These are phyloP conservation scores for Lepidothrix coronata DNA, from an alignment of 2,113 vertebrate species.

Conservation along the genomic window DNA sequence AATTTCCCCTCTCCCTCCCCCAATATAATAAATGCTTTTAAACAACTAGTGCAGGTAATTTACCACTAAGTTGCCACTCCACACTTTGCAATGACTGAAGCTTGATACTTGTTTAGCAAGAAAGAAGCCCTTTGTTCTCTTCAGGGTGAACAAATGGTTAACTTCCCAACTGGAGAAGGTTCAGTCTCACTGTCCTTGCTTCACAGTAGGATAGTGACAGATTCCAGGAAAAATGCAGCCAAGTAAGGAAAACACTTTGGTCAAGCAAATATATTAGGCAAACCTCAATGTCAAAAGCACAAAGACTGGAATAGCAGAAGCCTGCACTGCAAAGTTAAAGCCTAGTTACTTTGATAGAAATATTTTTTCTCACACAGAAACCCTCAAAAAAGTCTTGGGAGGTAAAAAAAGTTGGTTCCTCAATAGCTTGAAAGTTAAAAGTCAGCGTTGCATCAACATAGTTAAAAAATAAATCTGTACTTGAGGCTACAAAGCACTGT, in stretches of 20 bases:
- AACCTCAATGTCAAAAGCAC: constrained; percentile 5
- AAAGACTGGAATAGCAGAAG: neutral
- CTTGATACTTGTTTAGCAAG: neutral
- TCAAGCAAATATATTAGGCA: constrained; percentile 1
- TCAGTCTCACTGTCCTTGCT: neutral
- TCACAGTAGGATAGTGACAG: constrained; percentile 19
- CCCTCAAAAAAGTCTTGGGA: neutral
- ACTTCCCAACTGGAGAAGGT: neutral
- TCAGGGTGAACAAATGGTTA: neutral
- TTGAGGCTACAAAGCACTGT: neutral
- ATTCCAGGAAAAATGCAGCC: constrained; percentile 26
- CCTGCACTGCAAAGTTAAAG: neutral
- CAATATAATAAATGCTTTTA: neutral
- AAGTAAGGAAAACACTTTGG: constrained; percentile 27
- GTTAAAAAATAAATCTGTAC: neutral
- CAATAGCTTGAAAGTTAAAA: neutral
- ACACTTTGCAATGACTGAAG: neutral
- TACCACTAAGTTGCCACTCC: neutral
- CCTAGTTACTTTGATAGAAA: neutral
- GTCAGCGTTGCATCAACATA: neutral
- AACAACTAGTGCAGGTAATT: neutral
- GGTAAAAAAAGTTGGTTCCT: neutral
- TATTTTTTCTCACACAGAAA: neutral
- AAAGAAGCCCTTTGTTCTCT: neutral
- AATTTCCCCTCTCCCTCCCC: neutral